A percentile compares a stretch with the other conserved stretches of the same genome.
These are phyloP conservation scores for Neomorphus geoffroyi DNA, from an alignment of 2,797 vertebrate species.

Conservation along the genomic window DNA sequence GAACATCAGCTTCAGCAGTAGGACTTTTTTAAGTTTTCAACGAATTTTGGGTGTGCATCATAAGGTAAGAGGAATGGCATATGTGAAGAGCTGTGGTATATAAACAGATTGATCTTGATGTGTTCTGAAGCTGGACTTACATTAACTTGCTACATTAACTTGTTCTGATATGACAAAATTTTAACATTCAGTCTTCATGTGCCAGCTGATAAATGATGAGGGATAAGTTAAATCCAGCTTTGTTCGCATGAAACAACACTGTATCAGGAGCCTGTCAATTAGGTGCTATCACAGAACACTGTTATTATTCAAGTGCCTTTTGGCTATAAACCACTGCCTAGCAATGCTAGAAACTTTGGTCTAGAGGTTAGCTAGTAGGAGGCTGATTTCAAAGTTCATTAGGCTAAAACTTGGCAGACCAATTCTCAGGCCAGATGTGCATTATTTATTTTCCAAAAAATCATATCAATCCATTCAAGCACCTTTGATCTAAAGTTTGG, in stretches of 20 bases:
- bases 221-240: conserved; percentile 41
- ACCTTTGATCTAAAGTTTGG: conserved; percentile 49
- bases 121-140: neutral
- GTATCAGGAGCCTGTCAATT: neutral
- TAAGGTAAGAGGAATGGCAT: neutral
- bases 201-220: conserved; percentile 12
- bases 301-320: neutral
- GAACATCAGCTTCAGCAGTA: conserved; percentile 23
- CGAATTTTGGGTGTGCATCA: neutral
- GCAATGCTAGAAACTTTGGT: conserved; percentile 1
- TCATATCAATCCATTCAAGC: conserved; percentile 16
- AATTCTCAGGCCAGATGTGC: conserved; percentile 64
- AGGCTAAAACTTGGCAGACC: conserved; percentile 63
- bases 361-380: conserved; percentile 1
- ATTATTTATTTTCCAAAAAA: conserved; percentile 51
- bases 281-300: neutral
- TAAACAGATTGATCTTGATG: neutral
- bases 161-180: neutral
- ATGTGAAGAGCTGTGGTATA: neutral
- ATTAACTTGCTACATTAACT: neutral
- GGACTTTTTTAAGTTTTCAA: neutral
- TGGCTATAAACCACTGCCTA: neutral
- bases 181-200: neutral
- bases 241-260: neutral
- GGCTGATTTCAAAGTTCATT: conserved; percentile 46